Evolutionary conservation across 1,140 invertebrate species (phyloP).

Genomic region (Sinonovacula constricta): DNA sequence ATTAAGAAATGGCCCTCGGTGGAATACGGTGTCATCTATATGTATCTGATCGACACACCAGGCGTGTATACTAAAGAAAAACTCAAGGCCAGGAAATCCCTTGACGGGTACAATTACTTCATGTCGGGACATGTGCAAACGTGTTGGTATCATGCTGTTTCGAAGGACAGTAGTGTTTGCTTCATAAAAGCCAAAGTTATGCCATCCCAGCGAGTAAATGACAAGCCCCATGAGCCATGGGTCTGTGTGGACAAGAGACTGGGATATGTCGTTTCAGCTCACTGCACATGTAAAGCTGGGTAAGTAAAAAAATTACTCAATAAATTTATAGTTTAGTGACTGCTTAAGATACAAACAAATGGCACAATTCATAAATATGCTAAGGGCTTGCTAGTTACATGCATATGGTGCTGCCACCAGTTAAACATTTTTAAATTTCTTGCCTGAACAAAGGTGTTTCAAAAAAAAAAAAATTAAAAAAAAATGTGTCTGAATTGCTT

Average conservation of each 20-base stretch:
- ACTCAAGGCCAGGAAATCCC: neutral
- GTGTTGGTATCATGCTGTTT: neutral
- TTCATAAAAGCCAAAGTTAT: conserved; percentile 2
- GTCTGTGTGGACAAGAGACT: neutral
- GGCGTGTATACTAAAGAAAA: neutral
- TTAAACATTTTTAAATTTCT: too few species aligned
- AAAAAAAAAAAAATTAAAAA: too few species aligned
- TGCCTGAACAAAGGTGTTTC: too few species aligned
- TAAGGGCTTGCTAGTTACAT: too few species aligned
- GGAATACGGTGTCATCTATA: neutral
- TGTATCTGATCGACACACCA: conserved; percentile 1
- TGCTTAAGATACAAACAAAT: too few species aligned
- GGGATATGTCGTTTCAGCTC: neutral
- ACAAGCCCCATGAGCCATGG: neutral
- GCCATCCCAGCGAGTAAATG: neutral
- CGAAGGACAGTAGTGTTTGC: neutral
- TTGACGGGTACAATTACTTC: neutral
- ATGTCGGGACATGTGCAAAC: neutral
- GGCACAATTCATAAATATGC: too few species aligned
- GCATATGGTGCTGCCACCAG: too few species aligned
- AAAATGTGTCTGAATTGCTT: too few species aligned
- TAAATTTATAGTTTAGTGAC: too few species aligned
- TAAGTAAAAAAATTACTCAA: too few species aligned
- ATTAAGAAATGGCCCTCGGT: neutral
- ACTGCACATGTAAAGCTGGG: conserved; percentile 1